phyloP scores from a whole-genome alignment of 2,113 vertebrate species.

The Mesitornis unicolor region DNA sequence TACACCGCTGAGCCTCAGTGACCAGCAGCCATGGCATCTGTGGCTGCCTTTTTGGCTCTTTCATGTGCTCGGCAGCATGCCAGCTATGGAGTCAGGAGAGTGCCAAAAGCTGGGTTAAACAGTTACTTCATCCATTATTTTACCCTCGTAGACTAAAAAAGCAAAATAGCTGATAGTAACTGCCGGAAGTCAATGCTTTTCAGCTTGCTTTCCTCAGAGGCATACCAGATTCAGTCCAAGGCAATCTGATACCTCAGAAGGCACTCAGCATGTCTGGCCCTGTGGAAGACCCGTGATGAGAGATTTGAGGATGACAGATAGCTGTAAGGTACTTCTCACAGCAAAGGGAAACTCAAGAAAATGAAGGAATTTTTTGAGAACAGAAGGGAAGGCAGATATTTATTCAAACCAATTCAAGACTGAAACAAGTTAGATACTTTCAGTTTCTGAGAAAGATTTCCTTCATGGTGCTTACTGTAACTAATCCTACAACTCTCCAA shows the following conservation, averaged over 20 bases:
- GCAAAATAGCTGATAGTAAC: background rate
- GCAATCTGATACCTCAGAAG: background rate
- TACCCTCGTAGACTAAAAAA: background rate
- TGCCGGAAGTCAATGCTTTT: background rate
- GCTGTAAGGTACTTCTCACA: background rate
- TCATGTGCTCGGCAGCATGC: background rate
- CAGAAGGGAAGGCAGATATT: background rate
- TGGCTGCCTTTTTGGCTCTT: background rate
- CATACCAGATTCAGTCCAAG: background rate
- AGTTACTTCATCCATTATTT: background rate
- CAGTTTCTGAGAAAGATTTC: background rate
- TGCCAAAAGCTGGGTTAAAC: background rate
- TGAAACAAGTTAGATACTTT: background rate
- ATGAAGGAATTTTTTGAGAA: background rate
- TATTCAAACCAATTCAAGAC: background rate
- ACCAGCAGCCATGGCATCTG: background rate
- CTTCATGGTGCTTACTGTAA: background rate
- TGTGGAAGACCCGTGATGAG: background rate
- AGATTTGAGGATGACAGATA: background rate
- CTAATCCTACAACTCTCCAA: background rate
- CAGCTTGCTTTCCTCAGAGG: background rate
- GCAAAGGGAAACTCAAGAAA: background rate
- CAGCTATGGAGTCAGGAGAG: background rate
- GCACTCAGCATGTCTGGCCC: background rate
- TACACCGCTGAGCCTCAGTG: background rate